A percentile compares a stretch with the other conserved stretches of the same genome.
Conservation (phyloP, 1,140 invertebrate species). For the Goniozus legneri region DNA sequence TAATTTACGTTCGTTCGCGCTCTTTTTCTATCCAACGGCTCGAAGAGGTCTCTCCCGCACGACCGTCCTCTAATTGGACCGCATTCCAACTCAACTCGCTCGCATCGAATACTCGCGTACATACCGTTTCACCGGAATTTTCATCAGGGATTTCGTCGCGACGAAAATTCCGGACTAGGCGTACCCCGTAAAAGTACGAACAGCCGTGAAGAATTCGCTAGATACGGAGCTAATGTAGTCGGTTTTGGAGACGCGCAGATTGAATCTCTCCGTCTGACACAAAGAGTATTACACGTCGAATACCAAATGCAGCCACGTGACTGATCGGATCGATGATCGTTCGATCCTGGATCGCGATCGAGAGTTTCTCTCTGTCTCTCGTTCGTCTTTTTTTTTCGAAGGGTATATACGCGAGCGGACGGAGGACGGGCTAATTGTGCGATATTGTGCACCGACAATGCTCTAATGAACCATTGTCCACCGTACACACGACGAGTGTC, state of each 20-base stretch:
- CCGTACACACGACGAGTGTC: conserved; percentile 25
- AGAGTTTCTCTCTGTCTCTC: too few species aligned
- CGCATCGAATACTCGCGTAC: too few species aligned
- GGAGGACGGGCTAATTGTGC: conserved; percentile 50
- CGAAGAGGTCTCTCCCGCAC: conserved; percentile 19
- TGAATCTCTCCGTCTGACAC: background rate
- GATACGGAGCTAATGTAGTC: background rate
- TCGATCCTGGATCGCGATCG: conserved; percentile 27
- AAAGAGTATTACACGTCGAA: conserved; percentile 36
- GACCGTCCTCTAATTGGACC: conserved; percentile 44
- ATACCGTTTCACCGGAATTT: conserved; percentile 45
- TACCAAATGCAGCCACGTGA: conserved; percentile 41
- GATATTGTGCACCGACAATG: conserved; percentile 51
- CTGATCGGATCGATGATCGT: conserved; percentile 39
- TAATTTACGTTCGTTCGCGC: conserved; percentile 36
- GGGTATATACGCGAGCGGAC: conserved; percentile 26
- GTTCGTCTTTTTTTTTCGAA: too few species aligned
- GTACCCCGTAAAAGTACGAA: too few species aligned
- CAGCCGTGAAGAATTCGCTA: too few species aligned
- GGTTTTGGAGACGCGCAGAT: background rate
- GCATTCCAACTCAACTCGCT: conserved; percentile 36
- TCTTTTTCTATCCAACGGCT: background rate
- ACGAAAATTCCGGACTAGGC: conserved; percentile 38
- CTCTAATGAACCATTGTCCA: conserved; percentile 53
- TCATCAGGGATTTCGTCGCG: conserved; percentile 48